A percentile compares a stretch with the other conserved stretches of the same genome.
Evolutionary conservation across 2,888 invertebrate species (phyloP).

Genomic region (Parasteatoda lunata): DNA sequence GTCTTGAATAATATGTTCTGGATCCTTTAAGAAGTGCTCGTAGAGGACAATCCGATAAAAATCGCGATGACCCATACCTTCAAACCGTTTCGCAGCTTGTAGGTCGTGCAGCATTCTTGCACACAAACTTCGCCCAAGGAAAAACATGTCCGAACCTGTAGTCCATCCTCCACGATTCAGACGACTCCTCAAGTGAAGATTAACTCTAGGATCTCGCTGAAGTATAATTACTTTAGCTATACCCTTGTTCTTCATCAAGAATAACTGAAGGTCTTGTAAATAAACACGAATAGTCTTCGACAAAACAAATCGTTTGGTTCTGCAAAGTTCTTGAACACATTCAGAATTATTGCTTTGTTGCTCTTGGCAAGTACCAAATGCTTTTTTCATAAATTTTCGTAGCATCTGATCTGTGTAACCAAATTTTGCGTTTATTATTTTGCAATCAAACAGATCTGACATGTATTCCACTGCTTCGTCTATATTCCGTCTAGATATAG

Average conservation of each 20-base stretch:
- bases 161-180: slow-evolving; percentile 26
- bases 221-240: slow-evolving; percentile 43
- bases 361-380: slow-evolving; percentile 11
- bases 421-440: slow-evolving; percentile 43
- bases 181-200: slow-evolving; percentile 40
- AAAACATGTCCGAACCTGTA: slow-evolving; percentile 56
- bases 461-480: slow-evolving; percentile 49
- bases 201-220: slow-evolving; percentile 55
- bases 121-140: slow-evolving; percentile 59
- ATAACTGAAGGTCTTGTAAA: slow-evolving; percentile 42
- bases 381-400: slow-evolving; percentile 24
- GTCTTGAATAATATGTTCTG: slow-evolving; percentile 41
- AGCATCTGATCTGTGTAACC: slow-evolving; percentile 49
- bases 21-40: slow-evolving; percentile 59
- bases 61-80: slow-evolving; percentile 31
- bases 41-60: slow-evolving; percentile 55
- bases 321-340: slow-evolving; percentile 42
- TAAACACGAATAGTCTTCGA: slow-evolving; percentile 49
- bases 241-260: slow-evolving; percentile 36
- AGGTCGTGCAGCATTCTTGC: slow-evolving; percentile 61
- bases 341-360: slow-evolving; percentile 20
- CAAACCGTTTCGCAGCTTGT: slow-evolving; percentile 40
- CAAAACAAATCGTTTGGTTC: slow-evolving; percentile 18
- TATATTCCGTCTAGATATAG: slow-evolving; percentile 42
- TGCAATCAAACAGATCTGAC: slow-evolving; percentile 45